Base-by-base conservation (phyloP, 2,797 vertebrate species). In the Molossus alvarezi region DNA sequence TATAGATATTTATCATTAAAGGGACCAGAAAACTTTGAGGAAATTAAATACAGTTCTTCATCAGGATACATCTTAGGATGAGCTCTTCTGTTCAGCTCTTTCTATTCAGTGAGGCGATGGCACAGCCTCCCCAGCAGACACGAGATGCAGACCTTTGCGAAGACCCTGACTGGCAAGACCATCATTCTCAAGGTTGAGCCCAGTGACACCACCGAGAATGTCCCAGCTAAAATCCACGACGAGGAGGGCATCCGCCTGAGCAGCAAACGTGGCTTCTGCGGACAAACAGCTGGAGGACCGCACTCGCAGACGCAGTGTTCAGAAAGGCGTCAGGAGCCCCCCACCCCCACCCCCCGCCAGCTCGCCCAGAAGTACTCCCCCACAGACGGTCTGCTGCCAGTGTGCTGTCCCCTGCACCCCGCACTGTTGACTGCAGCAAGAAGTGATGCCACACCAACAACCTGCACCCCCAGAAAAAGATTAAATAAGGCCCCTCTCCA, bases 1-100 rank as follows among this genome's bases (percentile, higher is more conserved):
- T 33, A 33, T 2, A 33, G 33, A 33, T 33, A 58, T 37, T 41
- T 80, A 62, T 65, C 72, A 94, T 80, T 91, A 71, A 92, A 95
- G 21, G 45, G 37, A 80, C 84, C 23, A 45, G 53, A 84, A 88
- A 92, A 91, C 58, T 62, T 75, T 51, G 48, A 18, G 17, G 77
- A 88, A 88, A 96, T 80, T 91, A 83, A 93, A 80, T 58, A 11
- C 41, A 80, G 13, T 20, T 58, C 71, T 88, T 85, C 27, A 86
- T 73, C 64, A 85, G 53, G 55, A 92, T 73, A 51, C 25, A 80
- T 69, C 82, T 71, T 51, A 77, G 12, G 55, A 48, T 48, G 69
- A 53, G 29, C 29, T 92, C 79, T 92, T 65, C 45, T 60, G 14
- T 12, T 81, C 10, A 15, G 53, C 12, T 77, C 29, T 77, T 55